Percentiles rank a stretch among this genome's conserved stretches.
phyloP scores from a whole-genome alignment of 1,140 invertebrate genomes.

The Oncopeltus fasciatus region DNA sequence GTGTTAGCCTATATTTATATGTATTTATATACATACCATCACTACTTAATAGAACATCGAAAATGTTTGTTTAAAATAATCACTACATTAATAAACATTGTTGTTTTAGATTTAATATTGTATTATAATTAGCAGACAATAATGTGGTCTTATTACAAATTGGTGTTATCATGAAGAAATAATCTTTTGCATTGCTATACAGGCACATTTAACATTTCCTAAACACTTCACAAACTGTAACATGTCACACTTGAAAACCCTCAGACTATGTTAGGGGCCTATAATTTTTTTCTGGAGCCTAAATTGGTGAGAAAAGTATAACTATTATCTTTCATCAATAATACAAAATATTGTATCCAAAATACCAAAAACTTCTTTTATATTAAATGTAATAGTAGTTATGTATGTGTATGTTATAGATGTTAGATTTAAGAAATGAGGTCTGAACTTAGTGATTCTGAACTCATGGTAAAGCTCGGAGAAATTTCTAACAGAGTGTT shows the following conservation, averaged over 20 bases:
- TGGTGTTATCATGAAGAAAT: neutral
- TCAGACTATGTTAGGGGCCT: no score
- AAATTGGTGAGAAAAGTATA: no score
- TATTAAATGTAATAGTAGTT: neutral
- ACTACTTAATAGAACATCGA: conserved; percentile 4
- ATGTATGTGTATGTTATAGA: neutral
- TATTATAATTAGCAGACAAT: neutral
- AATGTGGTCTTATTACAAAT: neutral
- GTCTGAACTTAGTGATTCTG: conserved; percentile 4
- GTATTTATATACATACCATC: no score
- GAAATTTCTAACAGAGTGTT: conserved; percentile 5
- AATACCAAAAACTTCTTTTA: neutral
- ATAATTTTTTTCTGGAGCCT: no score
- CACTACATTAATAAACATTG: neutral
- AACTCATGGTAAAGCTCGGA: conserved; percentile 7
- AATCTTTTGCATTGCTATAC: conserved; percentile 5
- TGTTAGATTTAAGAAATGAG: conserved; percentile 1
- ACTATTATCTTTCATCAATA: neutral
- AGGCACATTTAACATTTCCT: conserved; percentile 3
- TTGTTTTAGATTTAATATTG: neutral
- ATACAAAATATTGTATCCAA: neutral
- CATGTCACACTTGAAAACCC: neutral
- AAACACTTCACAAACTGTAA: neutral
- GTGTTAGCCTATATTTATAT: no score
- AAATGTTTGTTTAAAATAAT: neutral